Evolutionary conservation across 2,797 vertebrate species (phyloP).

Genomic region (Typhlichthys eigenmanni): DNA sequence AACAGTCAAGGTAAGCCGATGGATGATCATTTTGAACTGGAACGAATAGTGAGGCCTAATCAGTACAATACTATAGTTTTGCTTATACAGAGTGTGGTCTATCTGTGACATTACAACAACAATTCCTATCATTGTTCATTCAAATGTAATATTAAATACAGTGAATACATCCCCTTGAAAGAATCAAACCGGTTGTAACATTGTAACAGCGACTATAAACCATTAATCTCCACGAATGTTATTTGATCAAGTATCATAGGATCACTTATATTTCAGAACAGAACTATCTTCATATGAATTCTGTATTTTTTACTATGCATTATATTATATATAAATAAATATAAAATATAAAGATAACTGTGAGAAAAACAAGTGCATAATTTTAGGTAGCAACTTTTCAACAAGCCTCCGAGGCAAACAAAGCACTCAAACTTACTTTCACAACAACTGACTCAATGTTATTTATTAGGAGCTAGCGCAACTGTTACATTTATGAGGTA

Average conservation of each 20-base stretch:
- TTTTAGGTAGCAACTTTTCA: conserved; percentile 38
- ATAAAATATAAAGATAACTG: conserved; percentile 29
- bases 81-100: conserved; percentile 28
- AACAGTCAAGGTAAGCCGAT: conserved; percentile 41
- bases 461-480: conserved; percentile 41
- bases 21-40: conserved; percentile 20
- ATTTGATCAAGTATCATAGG: conserved; percentile 61
- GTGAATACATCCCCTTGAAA: conserved; percentile 31
- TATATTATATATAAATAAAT: conserved; percentile 11
- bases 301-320: conserved; percentile 34
- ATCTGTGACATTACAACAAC: conserved; percentile 29
- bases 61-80: conserved; percentile 23
- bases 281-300: conserved; percentile 32
- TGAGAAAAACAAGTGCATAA: conserved; percentile 55
- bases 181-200: conserved; percentile 18
- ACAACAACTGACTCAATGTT: conserved; percentile 30
- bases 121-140: conserved; percentile 33
- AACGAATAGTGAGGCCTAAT: conserved; percentile 20
- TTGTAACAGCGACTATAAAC: conserved; percentile 30
- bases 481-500: conserved; percentile 62
- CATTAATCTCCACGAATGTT: conserved; percentile 23
- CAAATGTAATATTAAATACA: conserved; percentile 41
- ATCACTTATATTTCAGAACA: conserved; percentile 50
- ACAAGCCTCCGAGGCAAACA: conserved; percentile 42
- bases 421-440: conserved; percentile 50